Evolutionary conservation across 2,113 vertebrate genomes (phyloP), one percentile per base, ranked within the genome.

Genomic region (Sterrhoptilus dennistouni): DNA sequence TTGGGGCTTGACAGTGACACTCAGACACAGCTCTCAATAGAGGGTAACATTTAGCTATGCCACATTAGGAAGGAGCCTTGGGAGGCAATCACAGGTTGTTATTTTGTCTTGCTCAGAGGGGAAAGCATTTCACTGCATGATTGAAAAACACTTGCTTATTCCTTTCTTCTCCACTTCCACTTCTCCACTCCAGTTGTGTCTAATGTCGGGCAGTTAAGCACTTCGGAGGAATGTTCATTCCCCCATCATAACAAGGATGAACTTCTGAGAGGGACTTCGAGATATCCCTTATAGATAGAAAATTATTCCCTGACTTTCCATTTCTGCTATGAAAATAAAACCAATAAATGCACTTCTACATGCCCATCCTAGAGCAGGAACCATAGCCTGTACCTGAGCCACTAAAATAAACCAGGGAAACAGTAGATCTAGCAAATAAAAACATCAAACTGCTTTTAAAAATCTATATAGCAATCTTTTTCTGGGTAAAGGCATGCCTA

Each of bases 21-120:
- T 68, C 53, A 78, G 72, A 68, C 31, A 89, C 20, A 91, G 65
- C 49, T 84, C 65, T 71, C 77, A 70, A 28, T 2, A 47, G 36
- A 79, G 44, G n/a, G 80, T 89, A 94, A 87, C n/a, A 75, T 95
- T 93, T 82, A 94, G 77, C n/a, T 91, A 45, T 76, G 83, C 56
- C 83, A 78, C 40, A 70, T 95, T 78, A 92, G 68, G 47, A 78
- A 92, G 52, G 35, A 91, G 61, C 56, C 64, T 90, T 15, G 1
- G 65, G 69, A 94, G 31, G n/a, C 77, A 91, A 79, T 89, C 89
- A 72, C 61, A 93, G 40, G 47, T 94, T 95, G 40, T 74, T 82
- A 40, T 84, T 92, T 84, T 82, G 21, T 68, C 83, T 87, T 54
- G 28, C 57, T 92, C 52, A 59, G 27, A 95, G 38, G 21, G 29